Evolutionary conservation across 2,888 invertebrate genomes (phyloP).

Genomic region (Catotricha subobsoleta): DNA sequence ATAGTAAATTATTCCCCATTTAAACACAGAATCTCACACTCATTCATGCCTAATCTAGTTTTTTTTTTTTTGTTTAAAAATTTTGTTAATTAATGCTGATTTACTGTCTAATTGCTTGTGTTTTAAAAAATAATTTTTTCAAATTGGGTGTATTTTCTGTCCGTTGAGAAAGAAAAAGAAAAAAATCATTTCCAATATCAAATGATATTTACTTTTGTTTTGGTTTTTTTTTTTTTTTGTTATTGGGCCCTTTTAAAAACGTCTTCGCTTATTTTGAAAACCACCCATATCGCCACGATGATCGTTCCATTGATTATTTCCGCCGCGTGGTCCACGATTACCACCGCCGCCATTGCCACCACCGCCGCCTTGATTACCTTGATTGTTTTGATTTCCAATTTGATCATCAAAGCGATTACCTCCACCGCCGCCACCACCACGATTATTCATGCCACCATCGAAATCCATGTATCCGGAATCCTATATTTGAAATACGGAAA

Average conservation of each 20-base stretch:
- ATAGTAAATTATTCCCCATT: too few species aligned
- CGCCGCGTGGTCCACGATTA: background rate
- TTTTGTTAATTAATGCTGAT: too few species aligned
- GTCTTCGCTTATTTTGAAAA: slow-evolving; percentile 21
- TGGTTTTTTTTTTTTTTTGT: background rate
- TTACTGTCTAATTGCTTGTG: too few species aligned
- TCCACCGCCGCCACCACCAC: slow-evolving; percentile 12
- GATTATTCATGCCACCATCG: slow-evolving; percentile 18
- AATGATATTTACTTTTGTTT: too few species aligned
- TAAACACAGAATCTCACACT: too few species aligned
- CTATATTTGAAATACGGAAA: slow-evolving; percentile 20
- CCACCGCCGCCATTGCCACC: slow-evolving; percentile 10
- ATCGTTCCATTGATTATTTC: slow-evolving; percentile 4
- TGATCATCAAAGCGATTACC: slow-evolving; percentile 2
- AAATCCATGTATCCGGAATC: slow-evolving; percentile 18
- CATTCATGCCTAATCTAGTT: too few species aligned
- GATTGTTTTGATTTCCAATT: background rate
- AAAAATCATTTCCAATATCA: too few species aligned
- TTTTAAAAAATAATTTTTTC: too few species aligned
- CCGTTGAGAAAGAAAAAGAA: too few species aligned
- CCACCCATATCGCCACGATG: slow-evolving; percentile 11
- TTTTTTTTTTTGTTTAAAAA: too few species aligned
- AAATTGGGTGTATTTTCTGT: too few species aligned
- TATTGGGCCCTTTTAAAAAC: slow-evolving; percentile 20
- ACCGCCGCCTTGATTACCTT: background rate